Evolutionary conservation across 2,113 vertebrate species (phyloP), one percentile per base, ranked within the genome.

Genomic region (Menidia beryllina): DNA sequence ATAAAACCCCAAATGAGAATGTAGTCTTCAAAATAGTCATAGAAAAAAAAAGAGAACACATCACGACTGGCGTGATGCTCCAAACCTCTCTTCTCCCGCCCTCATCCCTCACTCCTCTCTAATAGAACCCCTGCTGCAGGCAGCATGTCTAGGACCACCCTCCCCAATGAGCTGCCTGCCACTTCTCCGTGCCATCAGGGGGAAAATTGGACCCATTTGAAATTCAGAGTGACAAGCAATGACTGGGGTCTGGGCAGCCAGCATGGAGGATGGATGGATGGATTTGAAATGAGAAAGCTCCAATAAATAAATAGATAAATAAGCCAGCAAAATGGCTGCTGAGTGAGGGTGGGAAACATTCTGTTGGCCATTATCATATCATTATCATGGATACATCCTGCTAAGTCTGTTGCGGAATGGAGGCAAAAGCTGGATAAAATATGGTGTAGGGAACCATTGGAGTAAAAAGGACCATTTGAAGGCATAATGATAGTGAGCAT

Each of bases 121-220:
- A 95, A 96, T 94, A 94, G 94, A 95, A 95, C 94, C 93, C 95
- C 95, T 89, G 94, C 90, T 92, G 94, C 93, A 87, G 55, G 90
- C 90, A 86, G 75, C 79, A 79, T 73, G 86, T 85, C 82, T 88
- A 73, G 81, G 73, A 85, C 85, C 82, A 84, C 87, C 88, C 81
- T 87, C 82, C 83, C 88, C 74, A 66, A 93, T 92, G 93, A 88
- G 79, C 92, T 93, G 95, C 94, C 94, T 96, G 92, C 92, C 90
- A 86, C 90, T 93, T 93, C 95, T 95, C 94, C 93, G 90, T 92
- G 93, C 93, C 89, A 93, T 96, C 90, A 87, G 92, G 96, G 95
- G 94, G 94, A 95, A 95, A 96, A 95, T 95, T 92, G 90, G 89
- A 92, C 77, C 89, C 85, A 92, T 92, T 92, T 91, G 86, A 92